phyloP scores from a whole-genome alignment of 2,888 invertebrate species.

The Sphaeridia pumilis region DNA sequence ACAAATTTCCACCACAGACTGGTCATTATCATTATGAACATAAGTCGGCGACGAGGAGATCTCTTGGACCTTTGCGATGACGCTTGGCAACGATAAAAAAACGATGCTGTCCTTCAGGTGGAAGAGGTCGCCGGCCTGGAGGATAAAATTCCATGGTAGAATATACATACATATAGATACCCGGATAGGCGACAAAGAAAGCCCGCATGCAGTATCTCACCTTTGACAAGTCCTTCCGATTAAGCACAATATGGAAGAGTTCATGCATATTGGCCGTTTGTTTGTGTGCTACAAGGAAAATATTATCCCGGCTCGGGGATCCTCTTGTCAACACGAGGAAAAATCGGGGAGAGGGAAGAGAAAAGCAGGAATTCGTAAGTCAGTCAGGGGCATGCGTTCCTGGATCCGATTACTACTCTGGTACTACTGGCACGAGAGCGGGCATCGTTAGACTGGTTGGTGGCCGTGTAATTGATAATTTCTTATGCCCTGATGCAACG shows the following conservation, averaged over 20 bases:
- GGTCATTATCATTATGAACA: slow-evolving; percentile 75
- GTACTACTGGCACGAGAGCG: no score
- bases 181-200: background rate
- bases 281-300: background rate
- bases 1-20: slow-evolving; percentile 89
- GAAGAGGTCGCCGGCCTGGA: slow-evolving; percentile 77
- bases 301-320: background rate
- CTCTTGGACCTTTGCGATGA: slow-evolving; percentile 49
- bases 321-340: no score
- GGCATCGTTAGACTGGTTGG: no score
- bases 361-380: no score
- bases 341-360: background rate
- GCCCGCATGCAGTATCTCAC: no score
- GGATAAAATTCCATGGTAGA: slow-evolving; percentile 36
- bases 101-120: slow-evolving; percentile 75
- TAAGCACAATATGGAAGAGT: slow-evolving; percentile 77
- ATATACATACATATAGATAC: background rate
- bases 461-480: no score
- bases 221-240: slow-evolving; percentile 72
- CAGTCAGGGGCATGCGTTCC: slow-evolving; percentile 2
- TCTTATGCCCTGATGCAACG: no score
- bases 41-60: slow-evolving; percentile 75
- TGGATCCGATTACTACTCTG: no score
- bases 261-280: slow-evolving; percentile 61
- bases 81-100: slow-evolving; percentile 69